Evolutionary conservation across 2,113 vertebrate species (phyloP), one percentile per base, ranked within the genome.

Genomic region (Toxotes jaculatrix): DNA sequence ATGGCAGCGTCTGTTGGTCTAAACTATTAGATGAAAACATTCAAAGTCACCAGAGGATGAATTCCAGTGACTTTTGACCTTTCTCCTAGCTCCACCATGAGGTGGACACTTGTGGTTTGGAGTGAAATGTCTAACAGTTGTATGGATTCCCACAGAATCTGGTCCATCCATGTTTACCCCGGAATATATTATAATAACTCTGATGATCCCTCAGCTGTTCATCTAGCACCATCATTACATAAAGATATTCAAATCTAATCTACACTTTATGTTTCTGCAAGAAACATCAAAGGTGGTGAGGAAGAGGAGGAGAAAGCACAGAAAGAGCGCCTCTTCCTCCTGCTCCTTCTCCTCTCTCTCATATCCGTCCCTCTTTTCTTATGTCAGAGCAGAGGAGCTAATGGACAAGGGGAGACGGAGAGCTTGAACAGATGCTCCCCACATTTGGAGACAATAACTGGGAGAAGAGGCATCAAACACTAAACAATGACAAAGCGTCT

Each of bases 361-460:
- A 19, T 47, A 34, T 55, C 53, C 27, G 3, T 45, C 56, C 23
- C 47, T 56, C 23, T 3, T 7, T 5, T 34, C 34, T 38, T 32
- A 42, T 38, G 71, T 57, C 55, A 11, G 31, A 79, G 71, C 49
- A n/a, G 84, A 62, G 77, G 36, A 59, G 74, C 43, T 31, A 56
- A 23, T 53, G 47, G 38, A 74, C 27, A 4, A 21, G 55, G n/a
- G 12, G 51, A 70, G 34, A 21, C 43, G 27, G 68, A 60, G 64
- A 82, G 70, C 65, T 55, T 45, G 62, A 83, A 79, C 91, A 92
- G 90, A 92, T 92, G 89, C 89, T 86, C 75, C 74, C 65, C 82
- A 89, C 85, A 91, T 92, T 91, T 87, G 84, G 86, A 92, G 80
- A 80, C 77, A 82, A 84, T 85, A 88, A 87, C 68, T 0, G 32